These are phyloP conservation scores for Laticauda laticaudata DNA, from an alignment of 2,113 vertebrate species.

Conservation along the genomic window DNA sequence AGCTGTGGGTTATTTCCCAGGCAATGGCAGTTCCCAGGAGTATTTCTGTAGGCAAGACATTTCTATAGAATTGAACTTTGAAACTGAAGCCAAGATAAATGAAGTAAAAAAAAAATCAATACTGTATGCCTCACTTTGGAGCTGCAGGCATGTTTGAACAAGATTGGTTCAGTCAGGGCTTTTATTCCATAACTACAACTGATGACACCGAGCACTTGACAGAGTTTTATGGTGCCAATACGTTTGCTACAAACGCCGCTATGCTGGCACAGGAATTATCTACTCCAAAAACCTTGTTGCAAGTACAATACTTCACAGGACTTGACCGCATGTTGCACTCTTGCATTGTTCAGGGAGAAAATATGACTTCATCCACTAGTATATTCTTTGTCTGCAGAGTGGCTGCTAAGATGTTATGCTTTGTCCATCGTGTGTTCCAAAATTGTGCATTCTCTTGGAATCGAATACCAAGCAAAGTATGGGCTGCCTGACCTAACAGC, in stretches of 20 bases:
- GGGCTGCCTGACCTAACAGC: accelerated
- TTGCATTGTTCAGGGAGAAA: accelerated
- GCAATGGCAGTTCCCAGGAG: background rate
- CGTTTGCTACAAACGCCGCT: background rate
- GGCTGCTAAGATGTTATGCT: background rate
- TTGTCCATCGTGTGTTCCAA: accelerated
- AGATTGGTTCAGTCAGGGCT: background rate
- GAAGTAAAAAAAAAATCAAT: background rate
- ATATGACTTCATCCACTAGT: background rate
- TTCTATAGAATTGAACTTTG: background rate
- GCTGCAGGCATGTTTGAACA: background rate
- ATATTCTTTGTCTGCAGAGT: background rate
- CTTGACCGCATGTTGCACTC: background rate
- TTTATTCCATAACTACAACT: background rate
- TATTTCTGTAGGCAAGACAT: background rate
- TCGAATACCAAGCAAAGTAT: accelerated
- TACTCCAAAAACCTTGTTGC: background rate
- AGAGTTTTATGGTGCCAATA: background rate
- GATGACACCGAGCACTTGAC: background rate
- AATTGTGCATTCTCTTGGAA: accelerated
- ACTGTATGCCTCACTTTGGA: background rate
- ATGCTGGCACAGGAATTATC: background rate
- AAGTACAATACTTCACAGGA: background rate
- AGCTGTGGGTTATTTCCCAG: background rate
- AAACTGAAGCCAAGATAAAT: background rate